These are phyloP conservation scores for Diachasma alloeum DNA, from an alignment of 1,140 invertebrate genomes.

Conservation along the genomic window DNA sequence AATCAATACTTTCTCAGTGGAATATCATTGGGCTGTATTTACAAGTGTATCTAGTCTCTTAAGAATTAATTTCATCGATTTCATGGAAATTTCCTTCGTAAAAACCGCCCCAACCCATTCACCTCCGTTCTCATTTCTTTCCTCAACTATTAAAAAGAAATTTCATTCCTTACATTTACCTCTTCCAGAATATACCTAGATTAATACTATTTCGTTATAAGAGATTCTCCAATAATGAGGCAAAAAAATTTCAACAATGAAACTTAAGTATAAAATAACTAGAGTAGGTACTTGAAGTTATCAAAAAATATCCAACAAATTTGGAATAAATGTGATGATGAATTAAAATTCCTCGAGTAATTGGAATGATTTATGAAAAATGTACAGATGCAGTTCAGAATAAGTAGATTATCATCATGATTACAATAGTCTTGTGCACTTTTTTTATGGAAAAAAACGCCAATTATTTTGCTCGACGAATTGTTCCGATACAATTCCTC, in stretches of 20 bases:
- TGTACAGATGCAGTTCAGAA: constrained; percentile 25
- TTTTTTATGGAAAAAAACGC: not conserved
- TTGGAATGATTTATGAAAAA: constrained; percentile 23
- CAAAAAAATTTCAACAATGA: not conserved
- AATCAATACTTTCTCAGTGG: constrained; percentile 24
- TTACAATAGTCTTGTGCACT: not conserved
- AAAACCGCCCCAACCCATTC: not conserved
- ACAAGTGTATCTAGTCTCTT: constrained; percentile 27
- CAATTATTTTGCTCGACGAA: too few relatives aligned
- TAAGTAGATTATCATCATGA: constrained; percentile 13
- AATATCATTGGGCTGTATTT: constrained; percentile 31
- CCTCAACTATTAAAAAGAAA: not conserved
- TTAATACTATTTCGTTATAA: not conserved
- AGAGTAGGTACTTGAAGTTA: not conserved
- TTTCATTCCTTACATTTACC: not conserved
- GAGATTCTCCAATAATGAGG: not conserved
- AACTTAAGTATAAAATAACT: not conserved
- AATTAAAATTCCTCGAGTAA: constrained; percentile 2
- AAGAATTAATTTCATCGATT: constrained; percentile 1
- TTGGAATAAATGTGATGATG: not conserved
- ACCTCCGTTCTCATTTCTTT: not conserved
- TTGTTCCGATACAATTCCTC: too few relatives aligned
- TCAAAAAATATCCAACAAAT: not conserved
- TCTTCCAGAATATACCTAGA: not conserved
- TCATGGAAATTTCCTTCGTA: not conserved